Evolutionary conservation across 2,113 vertebrate genomes (phyloP), one percentile per base, ranked within the genome.

Genomic region (Brachypteracias leptosomus): DNA sequence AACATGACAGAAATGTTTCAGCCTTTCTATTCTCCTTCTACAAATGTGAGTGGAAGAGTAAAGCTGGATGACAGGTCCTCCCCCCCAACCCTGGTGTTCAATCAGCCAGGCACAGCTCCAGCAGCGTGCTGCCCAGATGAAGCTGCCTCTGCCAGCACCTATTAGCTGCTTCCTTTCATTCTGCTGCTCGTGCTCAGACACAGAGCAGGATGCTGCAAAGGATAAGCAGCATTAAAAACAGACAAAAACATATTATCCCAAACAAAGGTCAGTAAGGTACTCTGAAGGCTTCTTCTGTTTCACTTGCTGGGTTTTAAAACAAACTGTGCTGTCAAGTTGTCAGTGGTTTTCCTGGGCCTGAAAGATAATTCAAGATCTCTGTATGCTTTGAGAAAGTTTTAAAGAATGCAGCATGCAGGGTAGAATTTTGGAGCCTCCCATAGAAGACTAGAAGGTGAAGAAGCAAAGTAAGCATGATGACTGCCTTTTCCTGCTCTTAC

Each of bases 1-100:
- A 88, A 92, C 82, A 81, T 78, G 90, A 96, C 88, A 96, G 90
- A 74, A 95, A 57, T 42, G 13, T 90, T 96, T 92, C 92, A 90
- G 65, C 42, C 85, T 84, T 88, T 81, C 82, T 94, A 59, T 84
- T 92, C 85, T 93, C 44, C 63, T 86, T 36, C 88, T 93, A 49
- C 75, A 78, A 74, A 81, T 3, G 29, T 0, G 49, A 74, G 47
- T 9, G 42, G 57, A 90, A 65, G 82, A 57, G 93, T 65, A 93
- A 93, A 80, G 52, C n/a, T 70, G n/a, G 70, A 36, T 86, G 93
- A 93, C 90, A 92, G 85, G 26, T 90, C 31, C 93, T 92, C 76
- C 78, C 67, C 29, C 78, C 6, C 77, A n/a, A 66, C 3, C n/a
- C 73, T 79, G 85, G 83, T 62, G 3, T 57, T 89, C 88, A 46